phyloP scores from a whole-genome alignment of 2,113 vertebrate species.

The Dendropsophus ebraccatus region DNA sequence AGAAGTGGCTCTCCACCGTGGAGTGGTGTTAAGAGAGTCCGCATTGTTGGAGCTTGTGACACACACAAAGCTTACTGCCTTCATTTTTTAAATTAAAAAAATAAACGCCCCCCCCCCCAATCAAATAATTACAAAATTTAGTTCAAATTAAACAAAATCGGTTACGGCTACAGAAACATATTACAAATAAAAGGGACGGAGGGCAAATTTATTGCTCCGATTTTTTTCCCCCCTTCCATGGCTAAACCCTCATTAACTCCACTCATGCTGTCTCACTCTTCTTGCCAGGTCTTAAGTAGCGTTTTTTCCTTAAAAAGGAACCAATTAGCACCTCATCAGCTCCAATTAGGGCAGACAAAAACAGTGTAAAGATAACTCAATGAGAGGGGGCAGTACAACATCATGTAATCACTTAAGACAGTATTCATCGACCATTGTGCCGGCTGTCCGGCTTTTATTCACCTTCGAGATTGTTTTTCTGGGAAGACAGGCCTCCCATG shows the following conservation, averaged over 20 bases:
- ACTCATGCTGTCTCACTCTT: constrained; percentile 84
- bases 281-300: constrained; percentile 85
- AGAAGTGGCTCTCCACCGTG: constrained; percentile 31
- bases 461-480: constrained; percentile 83
- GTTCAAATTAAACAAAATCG: too few relatives aligned
- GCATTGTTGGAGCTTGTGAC: constrained; percentile 13
- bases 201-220: not conserved
- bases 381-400: constrained; percentile 82
- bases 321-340: constrained; percentile 99
- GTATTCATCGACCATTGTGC: constrained; percentile 76
- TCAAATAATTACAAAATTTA: too few relatives aligned
- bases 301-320: constrained; percentile 83
- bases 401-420: constrained; percentile 89
- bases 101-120: too few relatives aligned
- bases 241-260: constrained; percentile 95
- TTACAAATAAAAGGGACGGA: not conserved
- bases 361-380: constrained; percentile 95
- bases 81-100: too few relatives aligned
- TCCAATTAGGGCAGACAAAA: constrained; percentile 99
- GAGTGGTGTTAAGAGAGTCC: constrained; percentile 42
- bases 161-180: not conserved
- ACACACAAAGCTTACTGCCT: constrained; percentile 17
- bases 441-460: constrained; percentile 77
- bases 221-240: constrained; percentile 66
- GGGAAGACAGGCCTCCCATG: constrained; percentile 91